phyloP scores from a whole-genome alignment of 2,113 vertebrate species.

The Dicrurus megarhynchus region DNA sequence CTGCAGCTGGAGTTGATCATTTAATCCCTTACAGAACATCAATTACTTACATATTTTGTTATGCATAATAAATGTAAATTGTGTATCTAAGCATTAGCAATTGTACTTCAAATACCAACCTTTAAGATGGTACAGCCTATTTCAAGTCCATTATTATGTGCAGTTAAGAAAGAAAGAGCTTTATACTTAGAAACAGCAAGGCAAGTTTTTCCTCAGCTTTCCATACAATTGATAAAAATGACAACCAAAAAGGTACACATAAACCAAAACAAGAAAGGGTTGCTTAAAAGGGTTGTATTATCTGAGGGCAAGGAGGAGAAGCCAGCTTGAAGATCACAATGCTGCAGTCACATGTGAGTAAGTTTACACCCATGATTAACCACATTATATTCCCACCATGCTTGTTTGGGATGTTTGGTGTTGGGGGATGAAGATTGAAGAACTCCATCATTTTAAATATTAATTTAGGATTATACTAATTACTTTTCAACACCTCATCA shows the following conservation, averaged over 20 bases:
- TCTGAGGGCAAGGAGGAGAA: neutral
- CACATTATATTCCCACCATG: neutral
- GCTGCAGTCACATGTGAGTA: neutral
- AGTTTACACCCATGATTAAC: neutral
- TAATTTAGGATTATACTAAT: neutral
- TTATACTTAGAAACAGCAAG: neutral
- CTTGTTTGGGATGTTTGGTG: neutral
- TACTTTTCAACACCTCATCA: neutral
- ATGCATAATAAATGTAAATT: constrained; percentile 33
- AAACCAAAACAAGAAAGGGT: neutral
- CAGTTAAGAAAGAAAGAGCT: neutral
- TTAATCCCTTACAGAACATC: constrained; percentile 38
- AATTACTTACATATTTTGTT: constrained; percentile 46
- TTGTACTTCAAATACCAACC: constrained; percentile 40
- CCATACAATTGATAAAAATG: neutral
- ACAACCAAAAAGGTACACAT: neutral
- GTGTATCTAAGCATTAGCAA: constrained; percentile 11
- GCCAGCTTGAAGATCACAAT: neutral
- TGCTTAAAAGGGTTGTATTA: neutral
- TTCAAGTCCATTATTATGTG: neutral
- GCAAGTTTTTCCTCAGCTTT: neutral
- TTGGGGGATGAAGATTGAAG: neutral
- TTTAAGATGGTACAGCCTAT: neutral
- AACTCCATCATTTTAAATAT: neutral
- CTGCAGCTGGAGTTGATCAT: constrained; percentile 4